Evolutionary conservation across 1,140 invertebrate genomes (phyloP).

Genomic region (Aphelinus atriplicis): DNA sequence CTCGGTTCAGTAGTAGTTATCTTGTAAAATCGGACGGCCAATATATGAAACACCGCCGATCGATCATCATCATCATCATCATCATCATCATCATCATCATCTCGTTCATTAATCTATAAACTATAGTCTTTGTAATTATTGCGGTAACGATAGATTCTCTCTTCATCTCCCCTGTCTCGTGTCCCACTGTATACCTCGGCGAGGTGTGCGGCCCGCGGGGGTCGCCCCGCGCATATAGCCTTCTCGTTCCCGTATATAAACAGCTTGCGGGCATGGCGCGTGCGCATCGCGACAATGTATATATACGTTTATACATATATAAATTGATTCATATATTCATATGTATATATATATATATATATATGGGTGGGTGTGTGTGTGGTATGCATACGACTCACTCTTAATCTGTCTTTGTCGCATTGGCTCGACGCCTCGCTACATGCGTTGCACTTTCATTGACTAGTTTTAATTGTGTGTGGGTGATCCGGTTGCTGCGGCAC

Average conservation of each 20-base stretch:
- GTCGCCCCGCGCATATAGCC: too few relatives aligned
- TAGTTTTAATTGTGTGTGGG: conserved; percentile 57
- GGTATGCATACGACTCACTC: conserved; percentile 15
- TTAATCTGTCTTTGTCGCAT: not conserved
- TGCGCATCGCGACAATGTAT: not conserved
- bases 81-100: not conserved
- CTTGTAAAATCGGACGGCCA: not conserved
- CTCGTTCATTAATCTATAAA: conserved; percentile 17
- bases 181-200: not conserved
- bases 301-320: conserved; percentile 9
- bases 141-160: conserved; percentile 42
- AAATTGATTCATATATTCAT: conserved; percentile 25
- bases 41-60: conserved; percentile 2
- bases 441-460: conserved; percentile 66
- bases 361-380: conserved; percentile 11
- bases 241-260: too few relatives aligned
- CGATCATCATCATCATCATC: not conserved
- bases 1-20: conserved; percentile 28
- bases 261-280: too few relatives aligned
- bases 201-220: too few relatives aligned
- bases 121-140: conserved; percentile 44
- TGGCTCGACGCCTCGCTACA: not conserved
- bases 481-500: conserved; percentile 4
- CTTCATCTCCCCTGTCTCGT: conserved; percentile 4
- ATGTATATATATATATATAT: conserved; percentile 33